phyloP scores from a whole-genome alignment of 2,797 vertebrate genomes.

The Leptatherina wallacei region DNA sequence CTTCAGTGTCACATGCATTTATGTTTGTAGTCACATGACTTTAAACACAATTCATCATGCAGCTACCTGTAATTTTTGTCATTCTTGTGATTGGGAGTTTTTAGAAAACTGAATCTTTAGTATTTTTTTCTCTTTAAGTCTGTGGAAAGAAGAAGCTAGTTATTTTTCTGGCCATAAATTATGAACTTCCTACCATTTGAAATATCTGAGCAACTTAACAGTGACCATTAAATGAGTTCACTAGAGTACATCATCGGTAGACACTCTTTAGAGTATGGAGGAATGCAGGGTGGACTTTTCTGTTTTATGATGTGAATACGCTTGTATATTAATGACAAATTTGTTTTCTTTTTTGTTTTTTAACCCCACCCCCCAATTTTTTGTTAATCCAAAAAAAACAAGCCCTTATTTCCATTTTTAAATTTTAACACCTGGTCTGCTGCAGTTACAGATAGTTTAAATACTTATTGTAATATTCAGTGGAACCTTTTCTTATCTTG shows the following conservation, averaged over 20 bases:
- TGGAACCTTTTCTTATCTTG: constrained; percentile 81
- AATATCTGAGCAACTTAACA: background rate
- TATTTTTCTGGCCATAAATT: constrained; percentile 4
- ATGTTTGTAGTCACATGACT: constrained; percentile 22
- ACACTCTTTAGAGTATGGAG: constrained; percentile 32
- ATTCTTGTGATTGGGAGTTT: background rate
- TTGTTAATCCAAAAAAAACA: constrained; percentile 38
- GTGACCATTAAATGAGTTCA: background rate
- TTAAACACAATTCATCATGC: constrained; percentile 1
- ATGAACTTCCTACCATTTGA: background rate
- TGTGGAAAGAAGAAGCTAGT: too few relatives aligned
- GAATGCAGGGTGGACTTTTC: constrained; percentile 59
- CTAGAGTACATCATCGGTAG: background rate
- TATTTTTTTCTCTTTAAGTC: background rate
- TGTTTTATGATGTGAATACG: constrained; percentile 36
- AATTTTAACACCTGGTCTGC: constrained; percentile 50
- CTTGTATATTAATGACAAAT: constrained; percentile 40
- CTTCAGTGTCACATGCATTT: constrained; percentile 6
- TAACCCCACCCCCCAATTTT: constrained; percentile 30
- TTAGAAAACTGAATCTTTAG: background rate
- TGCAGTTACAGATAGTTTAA: constrained; percentile 66
- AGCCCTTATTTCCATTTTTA: constrained; percentile 20
- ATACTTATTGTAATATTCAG: constrained; percentile 77
- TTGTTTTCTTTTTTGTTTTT: constrained; percentile 4
- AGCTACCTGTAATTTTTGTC: background rate